Evolutionary conservation across 1,140 invertebrate genomes (phyloP).

Genomic region (Drosophila lacertosa): DNA sequence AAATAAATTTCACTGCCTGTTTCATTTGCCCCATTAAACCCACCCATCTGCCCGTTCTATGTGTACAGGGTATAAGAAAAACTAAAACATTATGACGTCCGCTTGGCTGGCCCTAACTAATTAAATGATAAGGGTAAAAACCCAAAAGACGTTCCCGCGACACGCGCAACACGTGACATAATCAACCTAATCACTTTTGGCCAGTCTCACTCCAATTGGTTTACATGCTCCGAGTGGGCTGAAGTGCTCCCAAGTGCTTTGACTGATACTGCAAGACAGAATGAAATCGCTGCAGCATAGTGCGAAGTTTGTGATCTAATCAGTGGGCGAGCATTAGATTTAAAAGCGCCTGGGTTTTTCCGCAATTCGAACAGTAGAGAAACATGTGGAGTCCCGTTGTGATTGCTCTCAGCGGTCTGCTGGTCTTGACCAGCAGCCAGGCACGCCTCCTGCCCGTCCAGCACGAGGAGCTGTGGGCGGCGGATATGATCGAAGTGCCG

Average conservation of each 20-base stretch:
- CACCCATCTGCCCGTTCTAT: not conserved
- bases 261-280: slow-evolving; percentile 5
- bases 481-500: slow-evolving; percentile 52
- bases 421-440: slow-evolving; percentile 33
- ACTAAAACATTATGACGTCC: slow-evolving; percentile 32
- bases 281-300: not conserved
- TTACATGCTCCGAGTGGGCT: not conserved
- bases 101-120: slow-evolving; percentile 47
- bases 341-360: slow-evolving; percentile 54
- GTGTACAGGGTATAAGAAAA: not conserved
- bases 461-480: slow-evolving; percentile 44
- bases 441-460: slow-evolving; percentile 51
- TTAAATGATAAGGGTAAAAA: slow-evolving; percentile 64
- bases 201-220: slow-evolving; percentile 3
- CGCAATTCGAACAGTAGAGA: slow-evolving; percentile 34
- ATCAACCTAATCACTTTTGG: slow-evolving; percentile 23
- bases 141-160: slow-evolving; percentile 36
- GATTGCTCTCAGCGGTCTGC: slow-evolving; percentile 41
- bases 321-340: slow-evolving; percentile 36
- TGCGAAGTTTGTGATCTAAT: slow-evolving; percentile 52
- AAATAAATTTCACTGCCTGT: too few relatives aligned
- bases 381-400: slow-evolving; percentile 57
- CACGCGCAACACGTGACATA: slow-evolving; percentile 54
- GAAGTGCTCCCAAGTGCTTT: not conserved
- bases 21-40: not conserved